These are phyloP conservation scores for Serinus canaria DNA, from an alignment of 2,113 vertebrate genomes.

Conservation along the genomic window DNA sequence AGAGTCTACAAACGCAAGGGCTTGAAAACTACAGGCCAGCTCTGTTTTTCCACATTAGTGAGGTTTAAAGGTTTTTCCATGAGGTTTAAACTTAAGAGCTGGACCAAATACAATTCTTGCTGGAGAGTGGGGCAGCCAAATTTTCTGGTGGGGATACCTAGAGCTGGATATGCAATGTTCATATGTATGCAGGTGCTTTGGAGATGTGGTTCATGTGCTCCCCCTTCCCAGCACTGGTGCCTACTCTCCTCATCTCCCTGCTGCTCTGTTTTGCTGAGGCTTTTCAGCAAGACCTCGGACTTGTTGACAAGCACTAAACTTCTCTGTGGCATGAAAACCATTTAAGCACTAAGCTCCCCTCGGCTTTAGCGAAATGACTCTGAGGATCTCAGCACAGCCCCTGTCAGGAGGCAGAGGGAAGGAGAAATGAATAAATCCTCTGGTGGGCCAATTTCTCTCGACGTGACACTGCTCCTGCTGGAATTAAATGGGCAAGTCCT, in stretches of 20 bases:
- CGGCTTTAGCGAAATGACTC: constrained; percentile 54
- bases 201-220: not conserved
- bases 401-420: constrained; percentile 62
- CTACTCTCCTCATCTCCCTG: not conserved
- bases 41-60: not conserved
- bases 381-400: constrained; percentile 50
- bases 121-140: not conserved
- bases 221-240: not conserved
- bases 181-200: not conserved
- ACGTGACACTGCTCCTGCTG: constrained; percentile 26
- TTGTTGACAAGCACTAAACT: constrained; percentile 73
- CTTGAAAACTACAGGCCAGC: not conserved
- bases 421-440: constrained; percentile 73
- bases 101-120: not conserved
- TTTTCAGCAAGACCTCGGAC: constrained; percentile 27
- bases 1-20: not conserved
- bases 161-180: not conserved
- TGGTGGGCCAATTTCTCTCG: constrained; percentile 3
- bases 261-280: constrained; percentile 68
- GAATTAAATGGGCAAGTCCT: constrained; percentile 21
- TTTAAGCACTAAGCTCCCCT: constrained; percentile 75
- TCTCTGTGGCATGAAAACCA: constrained; percentile 67
- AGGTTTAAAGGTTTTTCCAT: not conserved
- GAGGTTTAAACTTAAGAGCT: not conserved
- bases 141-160: accelerated